Base-by-base conservation (phyloP, 1,140 invertebrate species). In the Galendromus occidentalis region DNA sequence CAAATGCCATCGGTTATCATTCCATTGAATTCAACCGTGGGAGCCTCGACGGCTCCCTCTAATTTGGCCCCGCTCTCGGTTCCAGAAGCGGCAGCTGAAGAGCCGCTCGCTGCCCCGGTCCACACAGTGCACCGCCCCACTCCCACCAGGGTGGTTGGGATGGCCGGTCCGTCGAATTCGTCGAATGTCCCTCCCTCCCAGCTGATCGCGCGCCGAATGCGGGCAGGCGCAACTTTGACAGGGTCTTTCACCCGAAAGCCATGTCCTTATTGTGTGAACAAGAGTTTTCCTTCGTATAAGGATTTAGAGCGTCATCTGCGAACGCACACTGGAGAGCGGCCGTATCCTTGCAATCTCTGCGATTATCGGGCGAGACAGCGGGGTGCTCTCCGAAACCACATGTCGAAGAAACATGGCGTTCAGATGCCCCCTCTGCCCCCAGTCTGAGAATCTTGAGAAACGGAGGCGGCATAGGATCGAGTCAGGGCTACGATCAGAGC, bases 281-380 rank as follows among this genome's bases (percentile, higher is more conserved):
- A 59, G 51, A 59, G 51, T 33, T 59, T 59, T 22, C 51, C 51
- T 59, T 59, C 51, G 51, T 59, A 59, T 22, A 59, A 59, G 22
- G 51, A 59, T 9, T 33, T 59, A 14, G 51, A 59, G 33, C 51
- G 51, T 14, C 51, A 59, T 33, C 20, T 59, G 14, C 51, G 51
- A 9, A 59, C 51, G 1, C 51, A 59, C 9, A 59, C 51, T 14
- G 51, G 51, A 17, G 51, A 59, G 51, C 12, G 51, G 51, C 51
- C 51, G 6, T 59, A 59, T 59, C 51, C 51, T 14, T 59, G 51
- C 51, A 59, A 59, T 25, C 5, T 59, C 4, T 59, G 51, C 51
- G 51, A 59, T 22, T 59, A 59, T 25, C 51, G 51, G 1, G 51
- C 51, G 2, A 25, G 51, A 25, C 51, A 59, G 25, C 51, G 51